Conservation (phyloP, 64 coral and sea anemone genomes). For the Montipora foliosa region DNA sequence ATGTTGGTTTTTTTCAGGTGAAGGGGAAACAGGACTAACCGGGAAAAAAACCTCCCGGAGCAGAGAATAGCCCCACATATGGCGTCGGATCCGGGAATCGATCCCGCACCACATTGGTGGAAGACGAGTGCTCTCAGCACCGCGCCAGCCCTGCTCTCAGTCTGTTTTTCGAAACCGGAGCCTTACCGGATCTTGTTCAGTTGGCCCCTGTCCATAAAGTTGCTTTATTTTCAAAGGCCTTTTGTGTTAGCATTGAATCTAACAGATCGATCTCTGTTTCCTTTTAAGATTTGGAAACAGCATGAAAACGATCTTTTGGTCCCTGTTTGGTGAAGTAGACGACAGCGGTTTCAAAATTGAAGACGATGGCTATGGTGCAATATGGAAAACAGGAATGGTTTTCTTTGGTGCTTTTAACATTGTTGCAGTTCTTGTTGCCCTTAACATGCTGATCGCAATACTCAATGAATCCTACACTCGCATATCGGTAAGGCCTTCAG, state of each 20-base stretch:
- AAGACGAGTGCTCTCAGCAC: too few species aligned
- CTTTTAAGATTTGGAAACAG: conserved; percentile 2
- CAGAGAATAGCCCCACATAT: too few species aligned
- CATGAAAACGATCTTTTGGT: conserved; percentile 19
- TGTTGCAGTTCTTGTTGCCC: not conserved
- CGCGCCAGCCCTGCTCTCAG: too few species aligned
- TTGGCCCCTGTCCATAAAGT: too few species aligned
- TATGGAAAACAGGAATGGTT: conserved; percentile 19
- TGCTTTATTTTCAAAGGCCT: too few species aligned
- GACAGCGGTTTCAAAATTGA: not conserved
- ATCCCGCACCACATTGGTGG: too few species aligned
- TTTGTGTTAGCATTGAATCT: not conserved
- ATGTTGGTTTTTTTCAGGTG: too few species aligned
- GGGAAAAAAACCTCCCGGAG: too few species aligned
- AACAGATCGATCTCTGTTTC: not conserved
- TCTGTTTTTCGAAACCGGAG: too few species aligned
- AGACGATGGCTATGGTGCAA: not conserved
- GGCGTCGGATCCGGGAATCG: too few species aligned
- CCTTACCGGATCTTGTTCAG: too few species aligned
- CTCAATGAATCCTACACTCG: conserved; percentile 3
- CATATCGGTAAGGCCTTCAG: not conserved
- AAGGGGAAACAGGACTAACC: too few species aligned
- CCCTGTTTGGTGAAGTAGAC: not conserved
- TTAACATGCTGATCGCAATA: conserved; percentile 19
- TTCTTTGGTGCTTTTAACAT: conserved; percentile 5